A percentile compares a stretch with the other conserved stretches of the same genome.
Evolutionary conservation across 1,140 invertebrate genomes (phyloP).

Genomic region (Drosophila ercepeae): DNA sequence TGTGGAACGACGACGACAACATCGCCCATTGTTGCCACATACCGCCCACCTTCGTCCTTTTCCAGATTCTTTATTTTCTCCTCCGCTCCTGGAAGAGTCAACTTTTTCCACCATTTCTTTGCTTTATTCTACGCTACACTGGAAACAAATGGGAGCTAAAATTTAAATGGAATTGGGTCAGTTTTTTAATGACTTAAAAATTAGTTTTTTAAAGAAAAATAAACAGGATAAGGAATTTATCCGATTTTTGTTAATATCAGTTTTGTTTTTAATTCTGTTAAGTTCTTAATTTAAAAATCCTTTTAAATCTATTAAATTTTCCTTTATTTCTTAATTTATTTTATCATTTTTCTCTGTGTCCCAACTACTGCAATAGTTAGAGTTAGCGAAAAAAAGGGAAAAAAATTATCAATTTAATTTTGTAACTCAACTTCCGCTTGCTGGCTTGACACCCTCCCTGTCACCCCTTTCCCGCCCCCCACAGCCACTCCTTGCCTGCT

Average conservation of each 20-base stretch:
- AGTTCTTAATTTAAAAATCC: no score
- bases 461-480: background rate
- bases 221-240: no score
- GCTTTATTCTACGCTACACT: constrained; percentile 20
- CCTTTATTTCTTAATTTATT: background rate
- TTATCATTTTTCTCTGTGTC: background rate
- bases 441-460: constrained; percentile 47
- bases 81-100: constrained; percentile 38
- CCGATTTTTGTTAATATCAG: no score
- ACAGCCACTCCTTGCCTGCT: constrained; percentile 2
- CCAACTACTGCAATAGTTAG: constrained; percentile 11
- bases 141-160: background rate
- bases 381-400: constrained; percentile 27
- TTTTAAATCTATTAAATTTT: no score
- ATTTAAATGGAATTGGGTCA: background rate
- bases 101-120: constrained; percentile 54
- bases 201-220: background rate
- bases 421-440: constrained; percentile 79
- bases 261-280: no score
- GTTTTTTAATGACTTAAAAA: background rate
- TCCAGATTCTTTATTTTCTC: background rate
- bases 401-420: constrained; percentile 82
- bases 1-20: constrained; percentile 54
- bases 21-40: constrained; percentile 68
- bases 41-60: constrained; percentile 20